Evolutionary conservation across 2,888 invertebrate genomes (phyloP).

Genomic region (Epinotia ramella): DNA sequence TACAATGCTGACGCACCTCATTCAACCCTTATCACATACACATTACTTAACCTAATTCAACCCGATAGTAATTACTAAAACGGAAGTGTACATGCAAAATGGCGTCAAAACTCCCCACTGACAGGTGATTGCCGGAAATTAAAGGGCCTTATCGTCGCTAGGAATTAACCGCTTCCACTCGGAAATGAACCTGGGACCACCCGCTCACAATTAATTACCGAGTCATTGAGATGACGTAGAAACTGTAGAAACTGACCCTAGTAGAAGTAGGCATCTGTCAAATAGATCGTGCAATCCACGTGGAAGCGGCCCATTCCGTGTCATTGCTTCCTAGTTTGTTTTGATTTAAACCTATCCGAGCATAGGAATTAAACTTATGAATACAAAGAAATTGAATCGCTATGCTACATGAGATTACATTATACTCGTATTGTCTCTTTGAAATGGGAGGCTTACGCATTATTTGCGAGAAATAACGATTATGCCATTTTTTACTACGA

Average conservation of each 20-base stretch:
- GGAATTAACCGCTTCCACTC: slow-evolving; percentile 66
- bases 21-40: slow-evolving; percentile 23
- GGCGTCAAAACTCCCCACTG: slow-evolving; percentile 49
- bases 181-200: slow-evolving; percentile 57
- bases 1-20: neutral
- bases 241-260: slow-evolving; percentile 44
- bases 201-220: slow-evolving; percentile 57
- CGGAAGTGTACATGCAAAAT: slow-evolving; percentile 45
- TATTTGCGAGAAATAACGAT: too few relatives aligned
- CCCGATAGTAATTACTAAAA: slow-evolving; percentile 39
- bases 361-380: too few relatives aligned
- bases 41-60: slow-evolving; percentile 38
- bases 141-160: slow-evolving; percentile 68
- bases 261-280: neutral
- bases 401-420: too few relatives aligned
- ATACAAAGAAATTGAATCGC: too few relatives aligned
- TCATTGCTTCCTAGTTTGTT: neutral
- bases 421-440: too few relatives aligned
- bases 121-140: slow-evolving; percentile 73
- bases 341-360: neutral
- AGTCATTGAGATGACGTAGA: slow-evolving; percentile 47
- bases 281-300: neutral
- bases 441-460: too few relatives aligned
- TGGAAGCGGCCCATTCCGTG: too few relatives aligned
- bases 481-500: too few relatives aligned